phyloP scores from a whole-genome alignment of 2,888 invertebrate species.

The Brachyptera putata region DNA sequence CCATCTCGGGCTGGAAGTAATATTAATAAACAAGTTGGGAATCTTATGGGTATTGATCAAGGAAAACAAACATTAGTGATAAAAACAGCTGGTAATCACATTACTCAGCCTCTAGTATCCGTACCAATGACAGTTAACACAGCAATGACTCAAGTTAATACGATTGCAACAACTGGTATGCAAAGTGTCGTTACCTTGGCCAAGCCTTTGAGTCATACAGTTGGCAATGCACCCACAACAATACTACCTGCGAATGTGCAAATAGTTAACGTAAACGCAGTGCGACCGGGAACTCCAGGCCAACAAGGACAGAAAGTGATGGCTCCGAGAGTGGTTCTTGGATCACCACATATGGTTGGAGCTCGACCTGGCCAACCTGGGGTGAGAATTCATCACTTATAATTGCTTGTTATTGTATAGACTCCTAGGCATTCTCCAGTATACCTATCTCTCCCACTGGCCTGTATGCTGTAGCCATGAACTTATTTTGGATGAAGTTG shows the following conservation, averaged over 20 bases:
- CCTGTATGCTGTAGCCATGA: too few species aligned
- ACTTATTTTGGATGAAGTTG: too few species aligned
- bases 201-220: constrained; percentile 53
- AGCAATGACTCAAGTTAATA: constrained; percentile 42
- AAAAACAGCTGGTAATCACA: constrained; percentile 40
- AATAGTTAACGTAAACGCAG: constrained; percentile 67
- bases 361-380: constrained; percentile 76
- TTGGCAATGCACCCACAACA: constrained; percentile 55
- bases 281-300: constrained; percentile 69
- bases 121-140: constrained; percentile 62
- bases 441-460: too few species aligned
- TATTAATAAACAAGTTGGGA: constrained; percentile 35
- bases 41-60: constrained; percentile 35
- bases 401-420: background rate
- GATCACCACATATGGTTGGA: constrained; percentile 75
- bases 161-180: constrained; percentile 49
- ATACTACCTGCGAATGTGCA: constrained; percentile 71
- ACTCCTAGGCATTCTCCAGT: too few species aligned
- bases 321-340: constrained; percentile 78
- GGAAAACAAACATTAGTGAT: constrained; percentile 46
- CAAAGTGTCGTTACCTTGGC: constrained; percentile 62
- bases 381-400: constrained; percentile 50
- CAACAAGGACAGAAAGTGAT: constrained; percentile 70
- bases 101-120: constrained; percentile 46
- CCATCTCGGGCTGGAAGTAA: constrained; percentile 32